Conservation (phyloP, 2,797 vertebrate species). For the Sebastes minor region DNA sequence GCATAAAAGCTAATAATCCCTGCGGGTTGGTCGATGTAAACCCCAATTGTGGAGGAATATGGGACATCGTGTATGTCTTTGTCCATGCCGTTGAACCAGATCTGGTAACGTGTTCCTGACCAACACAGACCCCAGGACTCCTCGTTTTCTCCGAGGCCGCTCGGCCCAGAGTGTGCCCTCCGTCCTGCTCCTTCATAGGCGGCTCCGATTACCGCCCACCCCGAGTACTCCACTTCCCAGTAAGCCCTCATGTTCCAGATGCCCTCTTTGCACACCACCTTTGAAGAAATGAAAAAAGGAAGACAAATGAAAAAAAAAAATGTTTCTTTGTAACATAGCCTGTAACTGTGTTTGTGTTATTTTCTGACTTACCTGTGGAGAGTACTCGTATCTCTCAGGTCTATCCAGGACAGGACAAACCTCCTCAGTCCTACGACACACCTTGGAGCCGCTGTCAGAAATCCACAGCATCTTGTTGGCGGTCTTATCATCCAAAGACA, state of each 20-base stretch:
- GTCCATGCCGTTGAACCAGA: constrained; percentile 69
- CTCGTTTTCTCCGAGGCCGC: constrained; percentile 77
- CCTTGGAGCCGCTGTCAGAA: constrained; percentile 51
- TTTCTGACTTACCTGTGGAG: constrained; percentile 60
- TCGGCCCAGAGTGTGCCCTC: constrained; percentile 57
- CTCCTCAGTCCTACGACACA: constrained; percentile 62
- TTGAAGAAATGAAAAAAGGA: neutral
- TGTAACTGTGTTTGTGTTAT: neutral
- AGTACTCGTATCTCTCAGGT: constrained; percentile 71
- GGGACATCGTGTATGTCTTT: constrained; percentile 51
- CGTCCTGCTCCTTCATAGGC: constrained; percentile 62
- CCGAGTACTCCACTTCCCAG: constrained; percentile 68
- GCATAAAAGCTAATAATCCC: constrained; percentile 75
- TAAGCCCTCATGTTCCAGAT: constrained; percentile 67
- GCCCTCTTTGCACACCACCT: constrained; percentile 73
- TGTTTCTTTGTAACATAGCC: neutral
- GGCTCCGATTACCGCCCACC: constrained; percentile 69
- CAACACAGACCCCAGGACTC: constrained; percentile 80
- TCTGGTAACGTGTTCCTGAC: constrained; percentile 66
- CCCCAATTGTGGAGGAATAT: constrained; percentile 62
- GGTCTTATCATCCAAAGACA: constrained; percentile 70
- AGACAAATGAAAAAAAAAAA: neutral
- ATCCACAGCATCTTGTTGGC: constrained; percentile 76
- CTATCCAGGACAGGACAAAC: constrained; percentile 72
- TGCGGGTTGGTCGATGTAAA: constrained; percentile 78